Conservation (phyloP, 2,888 invertebrate genomes). For the Branchellion lobata region DNA sequence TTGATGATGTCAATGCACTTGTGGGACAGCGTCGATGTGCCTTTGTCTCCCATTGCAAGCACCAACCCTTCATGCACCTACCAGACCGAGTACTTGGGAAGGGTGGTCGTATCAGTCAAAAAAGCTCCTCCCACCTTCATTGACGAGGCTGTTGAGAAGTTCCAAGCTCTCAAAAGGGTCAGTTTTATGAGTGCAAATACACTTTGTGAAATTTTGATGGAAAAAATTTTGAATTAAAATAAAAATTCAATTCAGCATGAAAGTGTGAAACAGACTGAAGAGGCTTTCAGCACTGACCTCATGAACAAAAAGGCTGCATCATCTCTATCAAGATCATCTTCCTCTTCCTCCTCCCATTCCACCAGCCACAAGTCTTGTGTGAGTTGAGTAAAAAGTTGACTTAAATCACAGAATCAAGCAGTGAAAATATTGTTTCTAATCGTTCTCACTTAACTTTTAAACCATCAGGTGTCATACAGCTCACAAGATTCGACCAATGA, state of each 20-base stretch:
- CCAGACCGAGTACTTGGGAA: slow-evolving; percentile 77
- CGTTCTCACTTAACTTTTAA: too few relatives aligned
- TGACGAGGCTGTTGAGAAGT: slow-evolving; percentile 83
- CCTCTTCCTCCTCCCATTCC: background rate
- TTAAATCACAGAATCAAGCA: background rate
- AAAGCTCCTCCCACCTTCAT: slow-evolving; percentile 84
- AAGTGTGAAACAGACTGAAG: background rate
- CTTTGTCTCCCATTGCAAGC: background rate
- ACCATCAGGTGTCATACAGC: too few relatives aligned
- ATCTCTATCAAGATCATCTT: background rate
- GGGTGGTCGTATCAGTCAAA: slow-evolving; percentile 81
- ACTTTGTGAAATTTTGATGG: background rate
- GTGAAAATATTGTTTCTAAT: background rate
- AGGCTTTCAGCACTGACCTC: background rate
- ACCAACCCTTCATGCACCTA: slow-evolving; percentile 36
- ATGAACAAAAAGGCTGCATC: background rate
- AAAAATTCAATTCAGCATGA: too few relatives aligned
- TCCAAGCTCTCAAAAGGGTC: slow-evolving; percentile 75
- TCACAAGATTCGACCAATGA: too few relatives aligned
- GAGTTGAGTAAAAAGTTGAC: background rate
- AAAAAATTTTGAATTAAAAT: too few relatives aligned
- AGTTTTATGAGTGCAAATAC: too few relatives aligned
- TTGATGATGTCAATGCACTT: slow-evolving; percentile 40
- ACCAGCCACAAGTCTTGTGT: background rate
- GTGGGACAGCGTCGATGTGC: background rate